Percentiles rank a stretch among this genome's conserved stretches.
Evolutionary conservation across 2,888 invertebrate genomes (phyloP).

Genomic region (Drosophila sordidula): DNA sequence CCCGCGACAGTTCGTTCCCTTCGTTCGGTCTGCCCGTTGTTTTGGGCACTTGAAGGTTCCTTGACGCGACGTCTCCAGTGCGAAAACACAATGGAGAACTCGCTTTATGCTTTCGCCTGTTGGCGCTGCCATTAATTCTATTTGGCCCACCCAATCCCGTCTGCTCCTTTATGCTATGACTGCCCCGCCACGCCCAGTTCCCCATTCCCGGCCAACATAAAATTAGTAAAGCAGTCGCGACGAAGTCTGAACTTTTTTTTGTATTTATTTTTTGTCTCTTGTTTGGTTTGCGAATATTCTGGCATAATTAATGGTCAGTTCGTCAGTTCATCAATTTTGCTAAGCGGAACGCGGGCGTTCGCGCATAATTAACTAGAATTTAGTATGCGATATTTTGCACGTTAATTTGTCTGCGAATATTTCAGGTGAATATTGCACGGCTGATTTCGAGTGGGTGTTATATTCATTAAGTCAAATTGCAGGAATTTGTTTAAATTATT

Average conservation of each 20-base stretch:
- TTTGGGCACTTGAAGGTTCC: conserved; percentile 67
- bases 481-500: background rate
- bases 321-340: conserved; percentile 52
- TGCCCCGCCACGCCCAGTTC: conserved; percentile 3
- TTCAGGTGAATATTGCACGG: conserved; percentile 2
- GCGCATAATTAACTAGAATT: conserved; percentile 57
- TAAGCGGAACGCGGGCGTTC: conserved; percentile 18
- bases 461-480: background rate
- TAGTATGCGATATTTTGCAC: conserved; percentile 30
- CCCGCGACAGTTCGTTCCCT: background rate
- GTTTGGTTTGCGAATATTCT: conserved; percentile 44
- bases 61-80: conserved; percentile 63
- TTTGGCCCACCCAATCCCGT: conserved; percentile 36
- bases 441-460: background rate
- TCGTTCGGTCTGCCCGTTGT: conserved; percentile 8
- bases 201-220: conserved; percentile 2
- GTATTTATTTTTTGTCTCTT: conserved; percentile 16
- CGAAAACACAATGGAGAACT: conserved; percentile 50
- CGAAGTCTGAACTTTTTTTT: conserved; percentile 39
- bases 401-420: conserved; percentile 39
- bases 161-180: conserved; percentile 44
- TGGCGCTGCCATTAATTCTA: conserved; percentile 67
- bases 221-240: conserved; percentile 64
- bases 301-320: conserved; percentile 67
- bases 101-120: conserved; percentile 61